Percentiles rank a stretch among this genome's conserved stretches.
Conservation (phyloP, 2,797 vertebrate genomes). For the Neopelma chrysocephalum region DNA sequence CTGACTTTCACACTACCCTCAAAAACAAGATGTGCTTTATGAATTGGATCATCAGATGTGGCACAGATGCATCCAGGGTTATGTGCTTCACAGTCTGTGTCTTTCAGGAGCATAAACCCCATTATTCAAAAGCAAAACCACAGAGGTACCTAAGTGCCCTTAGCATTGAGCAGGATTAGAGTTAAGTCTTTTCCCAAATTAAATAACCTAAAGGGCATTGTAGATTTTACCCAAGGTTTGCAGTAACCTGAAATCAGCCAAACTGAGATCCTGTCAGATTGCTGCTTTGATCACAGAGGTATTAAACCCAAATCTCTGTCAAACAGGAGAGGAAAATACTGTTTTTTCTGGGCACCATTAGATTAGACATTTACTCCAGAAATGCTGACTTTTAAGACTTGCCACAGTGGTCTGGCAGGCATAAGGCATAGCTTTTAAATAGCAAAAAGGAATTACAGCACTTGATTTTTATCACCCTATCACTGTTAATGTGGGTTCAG, state of each 20-base stretch:
- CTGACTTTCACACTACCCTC: neutral
- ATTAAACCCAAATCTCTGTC: neutral
- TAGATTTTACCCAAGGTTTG: neutral
- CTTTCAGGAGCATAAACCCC: neutral
- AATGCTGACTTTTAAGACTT: neutral
- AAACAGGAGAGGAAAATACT: neutral
- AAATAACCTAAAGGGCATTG: neutral
- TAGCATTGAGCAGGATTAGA: neutral
- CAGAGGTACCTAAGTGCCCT: neutral
- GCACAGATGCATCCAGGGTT: neutral
- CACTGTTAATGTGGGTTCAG: neutral
- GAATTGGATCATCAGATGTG: neutral
- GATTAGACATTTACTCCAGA: neutral
- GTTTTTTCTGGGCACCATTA: neutral
- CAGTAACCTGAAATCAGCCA: neutral
- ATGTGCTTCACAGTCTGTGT: neutral
- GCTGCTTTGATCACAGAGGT: neutral
- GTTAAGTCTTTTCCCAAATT: neutral
- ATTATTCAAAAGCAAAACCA: neutral
- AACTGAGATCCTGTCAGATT: neutral
- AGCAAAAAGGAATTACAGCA: neutral
- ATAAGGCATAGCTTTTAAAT: neutral
- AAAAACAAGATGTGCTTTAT: neutral
- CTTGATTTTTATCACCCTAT: neutral
- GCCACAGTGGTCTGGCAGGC: neutral